phyloP scores from a whole-genome alignment of 2,888 invertebrate genomes.

The Drosophila rellima region DNA sequence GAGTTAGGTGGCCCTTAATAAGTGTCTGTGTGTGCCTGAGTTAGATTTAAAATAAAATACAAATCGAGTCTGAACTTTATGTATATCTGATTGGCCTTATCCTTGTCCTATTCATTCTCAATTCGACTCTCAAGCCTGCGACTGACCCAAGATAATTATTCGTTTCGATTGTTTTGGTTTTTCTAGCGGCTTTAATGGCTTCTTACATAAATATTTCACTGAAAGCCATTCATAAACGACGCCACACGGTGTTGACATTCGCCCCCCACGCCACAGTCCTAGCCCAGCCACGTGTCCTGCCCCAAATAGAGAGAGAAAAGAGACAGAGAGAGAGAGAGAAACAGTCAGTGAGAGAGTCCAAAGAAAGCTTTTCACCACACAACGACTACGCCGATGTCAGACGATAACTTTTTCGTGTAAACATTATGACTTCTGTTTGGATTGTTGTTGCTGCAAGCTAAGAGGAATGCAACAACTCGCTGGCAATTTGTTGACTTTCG shows the following conservation, averaged over 20 bases:
- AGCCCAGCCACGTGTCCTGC: slow-evolving; percentile 59
- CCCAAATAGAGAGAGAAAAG: slow-evolving; percentile 20
- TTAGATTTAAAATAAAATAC: slow-evolving; percentile 1
- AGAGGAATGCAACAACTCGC: slow-evolving; percentile 39
- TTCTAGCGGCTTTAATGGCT: slow-evolving; percentile 53
- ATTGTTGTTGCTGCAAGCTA: slow-evolving; percentile 26
- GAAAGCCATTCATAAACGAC: slow-evolving; percentile 74
- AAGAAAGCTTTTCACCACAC: slow-evolving; percentile 74
- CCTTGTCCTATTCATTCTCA: slow-evolving; percentile 1
- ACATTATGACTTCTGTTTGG: slow-evolving; percentile 35
- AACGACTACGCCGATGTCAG: background rate
- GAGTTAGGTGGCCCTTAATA: slow-evolving; percentile 33
- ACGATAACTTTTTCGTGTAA: slow-evolving; percentile 37
- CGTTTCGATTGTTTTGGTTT: slow-evolving; percentile 34
- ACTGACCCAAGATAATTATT: slow-evolving; percentile 45
- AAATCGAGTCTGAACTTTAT: background rate
- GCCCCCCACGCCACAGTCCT: slow-evolving; percentile 24
- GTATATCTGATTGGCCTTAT: slow-evolving; percentile 6
- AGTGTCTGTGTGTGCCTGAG: slow-evolving; percentile 32
- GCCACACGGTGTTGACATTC: slow-evolving; percentile 58
- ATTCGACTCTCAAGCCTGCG: slow-evolving; percentile 3
- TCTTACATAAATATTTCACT: slow-evolving; percentile 76
- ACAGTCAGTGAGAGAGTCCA: background rate
- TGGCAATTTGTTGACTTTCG: slow-evolving; percentile 36
- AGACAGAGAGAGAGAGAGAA: background rate